Base-by-base conservation (phyloP, 30 jellyfish, hydroid and myxozoan genomes). In the Phacellophora camtschatica region DNA sequence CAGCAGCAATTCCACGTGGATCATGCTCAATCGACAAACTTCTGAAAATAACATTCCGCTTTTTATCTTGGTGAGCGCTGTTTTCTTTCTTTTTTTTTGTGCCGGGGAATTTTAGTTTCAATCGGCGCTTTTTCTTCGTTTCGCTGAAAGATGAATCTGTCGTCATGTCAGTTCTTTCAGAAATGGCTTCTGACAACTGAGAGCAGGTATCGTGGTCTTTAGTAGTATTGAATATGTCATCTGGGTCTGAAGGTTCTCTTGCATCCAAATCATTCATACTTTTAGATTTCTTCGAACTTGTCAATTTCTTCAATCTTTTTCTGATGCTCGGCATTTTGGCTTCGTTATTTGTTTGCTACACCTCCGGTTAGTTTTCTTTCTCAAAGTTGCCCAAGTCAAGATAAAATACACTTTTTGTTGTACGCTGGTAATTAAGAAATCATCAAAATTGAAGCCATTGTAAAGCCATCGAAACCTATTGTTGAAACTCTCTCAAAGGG, bases 11-110 rank as follows among this genome's bases (percentile, higher is more conserved):
- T 56, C 83, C 91, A 80, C 91, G 91, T 62, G 91, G 91, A 39
- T 80, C 91, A 46, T 65, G 91, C 42, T 80, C 91, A n/a, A 80
- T 41, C 1, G 91, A 80, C 77, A 80, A 8, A 56, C 69, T 80
- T 42, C 91, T 71, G 45, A 80, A 66, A 20, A 80, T 20, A 34
- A 80, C 75, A 25, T 48, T 49, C 74, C 90, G 77, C 24, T 66
- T 30, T 28, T 53, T 56, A 33, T 77, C 89, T 49, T 59, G 46
- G 28, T 53, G 76, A 10, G 63, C 28, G 4, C 12, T 28, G 12
- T 65, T 80, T 32, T 80, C 66, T 63, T 80, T 80, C 77, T 80
- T 80, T 54, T 57, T 70, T 43, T 34, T 65, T 25, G 84, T 31
- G 23, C 66, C 53, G 13, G 74, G 66, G 25, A 80, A 32, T 28